Evolutionary conservation across 2,888 invertebrate species (phyloP), one percentile per base, ranked within the genome.

Genomic region (Linyphia triangularis): DNA sequence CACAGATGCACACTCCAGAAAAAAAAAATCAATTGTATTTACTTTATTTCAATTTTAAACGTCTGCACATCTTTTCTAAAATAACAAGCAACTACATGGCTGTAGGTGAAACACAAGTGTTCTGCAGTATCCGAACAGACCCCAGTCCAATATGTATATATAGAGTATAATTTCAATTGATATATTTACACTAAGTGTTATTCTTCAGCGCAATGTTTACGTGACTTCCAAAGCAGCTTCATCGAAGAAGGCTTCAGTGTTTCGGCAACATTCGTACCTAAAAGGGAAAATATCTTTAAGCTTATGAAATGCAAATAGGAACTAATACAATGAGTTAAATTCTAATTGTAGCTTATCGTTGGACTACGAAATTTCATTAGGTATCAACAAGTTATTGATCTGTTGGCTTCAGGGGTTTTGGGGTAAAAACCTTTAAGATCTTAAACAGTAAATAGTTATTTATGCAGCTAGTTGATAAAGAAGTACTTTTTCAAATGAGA

Each of bases 91-190:
- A 51, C 51, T n/a, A n/a, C n/a, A 13, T 51, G 51, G 51, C 51
- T 51, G 43, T 43, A 37, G 43, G 70, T 70, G 70, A 43, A 51
- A 51, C 51, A 16, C 13, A 51, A 51, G 51, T 5, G n/a, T n/a
- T n/a, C n/a, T n/a, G n/a, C n/a, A n/a, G n/a, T n/a, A n/a, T 51
- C n/a, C 51, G 16, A 70, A 70, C 43, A 70, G 40, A 28, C 40
- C 43, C 26, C 26, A n/a, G 43, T 37, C 43, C 70, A 70, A 70
- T 70, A 70, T 70, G 40, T 70, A 70, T 70, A 70, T 70, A 70
- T 51, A 40, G 24, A 70, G 70, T 67, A 33, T 33, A 19, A 33
- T 33, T 70, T 70, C 28, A 26, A 26, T n/a, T 16, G 28, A 65
- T 43, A 24, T 70, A 70, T 43, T 43, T 43, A 51, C n/a, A 16